These are phyloP conservation scores for Drosophila teissieri DNA, from an alignment of 1,140 invertebrate species.

Conservation along the genomic window DNA sequence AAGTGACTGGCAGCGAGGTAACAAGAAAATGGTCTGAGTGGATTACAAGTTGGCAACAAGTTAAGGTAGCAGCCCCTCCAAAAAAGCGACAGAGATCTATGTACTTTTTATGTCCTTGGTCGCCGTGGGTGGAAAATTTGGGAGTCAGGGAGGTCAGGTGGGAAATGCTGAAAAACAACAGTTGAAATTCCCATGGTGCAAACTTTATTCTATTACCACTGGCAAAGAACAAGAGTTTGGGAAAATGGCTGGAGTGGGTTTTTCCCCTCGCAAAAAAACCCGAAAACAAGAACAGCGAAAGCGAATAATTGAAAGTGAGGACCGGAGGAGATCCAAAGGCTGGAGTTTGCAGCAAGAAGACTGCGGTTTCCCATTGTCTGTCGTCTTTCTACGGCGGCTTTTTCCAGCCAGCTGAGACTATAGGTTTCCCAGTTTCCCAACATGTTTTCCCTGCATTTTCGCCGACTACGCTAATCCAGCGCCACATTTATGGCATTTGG, in stretches of 20 bases:
- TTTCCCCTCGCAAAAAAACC: not conserved
- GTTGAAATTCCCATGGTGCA: constrained; percentile 76
- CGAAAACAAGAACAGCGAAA: constrained; percentile 42
- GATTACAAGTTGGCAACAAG: constrained; percentile 74
- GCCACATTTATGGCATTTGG: constrained; percentile 72
- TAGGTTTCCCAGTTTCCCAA: not conserved
- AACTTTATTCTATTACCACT: constrained; percentile 81
- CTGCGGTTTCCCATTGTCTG: constrained; percentile 61
- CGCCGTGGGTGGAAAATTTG: constrained; percentile 1
- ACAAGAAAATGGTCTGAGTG: constrained; percentile 44
- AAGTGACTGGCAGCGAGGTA: not conserved
- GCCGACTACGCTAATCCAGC: constrained; percentile 38
- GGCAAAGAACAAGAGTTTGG: constrained; percentile 32
- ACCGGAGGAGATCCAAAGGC: not conserved
- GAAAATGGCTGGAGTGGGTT: not conserved
- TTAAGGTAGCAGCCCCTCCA: constrained; percentile 38
- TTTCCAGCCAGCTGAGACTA: constrained; percentile 30
- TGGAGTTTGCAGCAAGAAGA: constrained; percentile 2
- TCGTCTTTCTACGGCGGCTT: not conserved
- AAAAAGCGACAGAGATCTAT: constrained; percentile 55
- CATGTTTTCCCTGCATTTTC: not conserved
- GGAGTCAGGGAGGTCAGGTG: constrained; percentile 62
- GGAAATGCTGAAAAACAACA: constrained; percentile 68
- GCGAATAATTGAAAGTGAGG: constrained; percentile 72
- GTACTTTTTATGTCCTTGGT: constrained; percentile 45